A percentile compares a stretch with the other conserved stretches of the same genome.
phyloP scores from a whole-genome alignment of 2,888 invertebrate genomes.

The Scelioninae gen. 2 region DNA sequence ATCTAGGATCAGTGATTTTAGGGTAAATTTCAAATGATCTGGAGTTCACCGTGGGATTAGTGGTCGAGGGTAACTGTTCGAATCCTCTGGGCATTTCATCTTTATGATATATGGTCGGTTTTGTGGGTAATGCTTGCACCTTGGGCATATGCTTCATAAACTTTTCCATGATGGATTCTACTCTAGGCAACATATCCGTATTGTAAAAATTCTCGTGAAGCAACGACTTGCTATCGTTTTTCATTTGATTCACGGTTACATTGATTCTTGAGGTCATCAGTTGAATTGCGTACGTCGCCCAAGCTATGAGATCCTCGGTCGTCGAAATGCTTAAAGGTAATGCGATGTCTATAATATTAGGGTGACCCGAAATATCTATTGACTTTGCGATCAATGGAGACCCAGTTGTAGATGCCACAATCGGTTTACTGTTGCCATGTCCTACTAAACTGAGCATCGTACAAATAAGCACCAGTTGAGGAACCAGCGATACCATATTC shows the following conservation, averaged over 20 bases:
- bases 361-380: slow-evolving; percentile 13
- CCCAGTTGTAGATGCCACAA: slow-evolving; percentile 24
- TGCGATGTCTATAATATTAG: slow-evolving; percentile 65
- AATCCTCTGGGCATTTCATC: slow-evolving; percentile 19
- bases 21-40: slow-evolving; percentile 39
- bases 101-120: slow-evolving; percentile 6
- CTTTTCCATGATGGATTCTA: slow-evolving; percentile 23
- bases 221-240: slow-evolving; percentile 35
- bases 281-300: slow-evolving; percentile 71
- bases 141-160: slow-evolving; percentile 39
- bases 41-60: background rate
- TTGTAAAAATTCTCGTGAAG: slow-evolving; percentile 10
- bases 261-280: slow-evolving; percentile 72
- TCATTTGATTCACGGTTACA: slow-evolving; percentile 64
- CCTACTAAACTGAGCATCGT: slow-evolving; percentile 3
- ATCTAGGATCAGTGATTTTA: slow-evolving; percentile 14
- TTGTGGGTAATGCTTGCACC: slow-evolving; percentile 22
- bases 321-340: slow-evolving; percentile 67
- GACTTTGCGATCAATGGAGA: slow-evolving; percentile 16
- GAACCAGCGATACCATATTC: background rate
- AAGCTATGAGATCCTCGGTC: slow-evolving; percentile 69
- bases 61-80: background rate
- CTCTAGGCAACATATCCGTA: slow-evolving; percentile 37
- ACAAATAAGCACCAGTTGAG: slow-evolving; percentile 16
- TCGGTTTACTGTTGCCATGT: slow-evolving; percentile 21